Evolutionary conservation across 2,888 invertebrate genomes (phyloP).

Genomic region (Caradrina clavipalpis): DNA sequence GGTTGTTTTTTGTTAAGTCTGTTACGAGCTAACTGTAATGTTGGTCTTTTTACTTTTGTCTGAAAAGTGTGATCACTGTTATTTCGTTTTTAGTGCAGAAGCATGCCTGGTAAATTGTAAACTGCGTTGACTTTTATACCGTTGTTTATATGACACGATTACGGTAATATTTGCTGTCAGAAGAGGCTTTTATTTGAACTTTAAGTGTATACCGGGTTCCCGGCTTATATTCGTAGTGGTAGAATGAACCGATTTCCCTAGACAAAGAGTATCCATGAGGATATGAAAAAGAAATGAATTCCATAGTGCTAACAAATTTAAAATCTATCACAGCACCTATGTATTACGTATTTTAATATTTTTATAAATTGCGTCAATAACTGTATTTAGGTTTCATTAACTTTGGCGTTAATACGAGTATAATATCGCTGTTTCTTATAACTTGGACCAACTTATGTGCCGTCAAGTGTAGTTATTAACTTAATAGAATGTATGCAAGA

Average conservation of each 20-base stretch:
- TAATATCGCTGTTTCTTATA: constrained; percentile 33
- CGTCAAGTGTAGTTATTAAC: constrained; percentile 76
- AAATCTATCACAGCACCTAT: too few relatives aligned
- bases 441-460: constrained; percentile 55
- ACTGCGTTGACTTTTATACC: neutral
- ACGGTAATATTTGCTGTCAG: constrained; percentile 1
- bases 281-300: too few relatives aligned
- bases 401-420: too few relatives aligned
- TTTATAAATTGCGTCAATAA: too few relatives aligned
- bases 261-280: too few relatives aligned
- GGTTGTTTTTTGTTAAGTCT: constrained; percentile 5
- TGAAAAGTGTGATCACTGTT: constrained; percentile 18
- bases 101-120: neutral
- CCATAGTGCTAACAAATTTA: neutral
- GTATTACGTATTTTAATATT: too few relatives aligned
- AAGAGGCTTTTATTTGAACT: neutral
- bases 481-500: constrained; percentile 77
- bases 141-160: constrained; percentile 15
- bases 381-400: too few relatives aligned
- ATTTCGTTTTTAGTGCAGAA: constrained; percentile 23
- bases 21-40: constrained; percentile 40
- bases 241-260: too few relatives aligned
- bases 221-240: too few relatives aligned
- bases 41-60: constrained; percentile 32
- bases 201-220: too few relatives aligned